Evolutionary conservation across 2,888 invertebrate species (phyloP), one percentile per base, ranked within the genome.

Genomic region (Philonicus albiceps): DNA sequence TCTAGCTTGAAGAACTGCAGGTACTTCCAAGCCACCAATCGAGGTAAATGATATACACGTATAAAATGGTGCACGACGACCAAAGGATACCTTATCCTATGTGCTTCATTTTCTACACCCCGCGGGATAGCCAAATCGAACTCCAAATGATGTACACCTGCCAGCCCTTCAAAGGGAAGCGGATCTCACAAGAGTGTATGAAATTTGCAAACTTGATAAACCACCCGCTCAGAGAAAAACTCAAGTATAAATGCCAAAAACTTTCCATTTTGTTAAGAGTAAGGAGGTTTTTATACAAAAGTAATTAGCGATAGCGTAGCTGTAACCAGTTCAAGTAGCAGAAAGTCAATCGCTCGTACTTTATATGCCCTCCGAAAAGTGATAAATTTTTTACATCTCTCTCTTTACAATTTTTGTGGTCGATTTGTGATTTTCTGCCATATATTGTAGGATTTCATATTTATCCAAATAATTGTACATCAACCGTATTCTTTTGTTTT

Each of bases 111-210:
- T 98, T 96, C 93, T 96, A 97, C 91, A 98, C 97, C 6, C 98
- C 99, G 0, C 92, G 96, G 88, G 98, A 98, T 89, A 96, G 96
- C 75, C 95, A 94, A 90, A 96, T 93, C 94, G 96, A 94, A 88
- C 89, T 94, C 11, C 96, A 97, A 93, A 98, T 99, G 92, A 96
- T 98, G 96, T 98, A 98, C 92, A 98, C 98, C 0, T 98, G 98
- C 43, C 96, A 83, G 95, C 96, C 0, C 92, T 98, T n/a, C 97
- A 98, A 89, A 95, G 96, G 43, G 96, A 96, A 88, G 95, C 96
- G 0, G 96, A 96, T 78, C 93, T 98, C 2, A 96, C 96, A 0
- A 94, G 98, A 89, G 96, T 97, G 0, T 96, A 96, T 89, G 98
- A 98, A 92, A 95, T 98, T 53, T 93, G 98, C 13, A 97, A 97